A percentile compares a stretch with the other conserved stretches of the same genome.
These are phyloP conservation scores for Hyperoplus lanceolatus DNA, from an alignment of 2,797 vertebrate genomes.

Conservation along the genomic window DNA sequence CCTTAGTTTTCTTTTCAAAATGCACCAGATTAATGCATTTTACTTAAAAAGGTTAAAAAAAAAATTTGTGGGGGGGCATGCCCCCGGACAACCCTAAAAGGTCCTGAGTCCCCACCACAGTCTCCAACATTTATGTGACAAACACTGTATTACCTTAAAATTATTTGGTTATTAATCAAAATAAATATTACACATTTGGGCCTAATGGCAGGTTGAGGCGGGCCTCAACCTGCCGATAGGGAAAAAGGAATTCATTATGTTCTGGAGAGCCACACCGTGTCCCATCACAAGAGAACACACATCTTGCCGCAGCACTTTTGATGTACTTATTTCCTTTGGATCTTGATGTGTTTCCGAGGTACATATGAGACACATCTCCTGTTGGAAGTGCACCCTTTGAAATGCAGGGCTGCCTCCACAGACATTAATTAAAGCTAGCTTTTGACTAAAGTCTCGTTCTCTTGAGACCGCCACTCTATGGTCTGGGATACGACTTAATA, in stretches of 20 bases:
- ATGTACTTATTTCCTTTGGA: conserved; percentile 59
- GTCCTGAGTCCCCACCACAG: too few species aligned
- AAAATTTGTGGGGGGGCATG: too few species aligned
- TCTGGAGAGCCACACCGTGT: conserved; percentile 40
- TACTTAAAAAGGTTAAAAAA: too few species aligned
- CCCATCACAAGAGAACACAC: conserved; percentile 41
- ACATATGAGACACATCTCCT: conserved; percentile 44
- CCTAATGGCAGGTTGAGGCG: too few species aligned
- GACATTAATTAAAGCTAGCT: conserved; percentile 50
- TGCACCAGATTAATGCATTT: too few species aligned
- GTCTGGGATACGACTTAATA: conserved; percentile 19
- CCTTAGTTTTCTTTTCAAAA: too few species aligned
- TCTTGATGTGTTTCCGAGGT: conserved; percentile 56
- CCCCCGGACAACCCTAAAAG: too few species aligned
- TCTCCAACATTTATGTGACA: too few species aligned
- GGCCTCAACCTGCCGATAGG: neutral
- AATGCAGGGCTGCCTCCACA: conserved; percentile 43
- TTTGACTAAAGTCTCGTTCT: conserved; percentile 57
- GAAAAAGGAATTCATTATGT: conserved; percentile 45
- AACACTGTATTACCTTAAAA: too few species aligned
- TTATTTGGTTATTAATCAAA: too few species aligned
- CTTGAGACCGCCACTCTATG: conserved; percentile 11
- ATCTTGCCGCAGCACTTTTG: conserved; percentile 47
- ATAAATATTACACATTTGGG: too few species aligned
- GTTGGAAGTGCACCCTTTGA: conserved; percentile 44